Conservation (phyloP, 2,888 invertebrate species). For the Drosophila anomalata region DNA sequence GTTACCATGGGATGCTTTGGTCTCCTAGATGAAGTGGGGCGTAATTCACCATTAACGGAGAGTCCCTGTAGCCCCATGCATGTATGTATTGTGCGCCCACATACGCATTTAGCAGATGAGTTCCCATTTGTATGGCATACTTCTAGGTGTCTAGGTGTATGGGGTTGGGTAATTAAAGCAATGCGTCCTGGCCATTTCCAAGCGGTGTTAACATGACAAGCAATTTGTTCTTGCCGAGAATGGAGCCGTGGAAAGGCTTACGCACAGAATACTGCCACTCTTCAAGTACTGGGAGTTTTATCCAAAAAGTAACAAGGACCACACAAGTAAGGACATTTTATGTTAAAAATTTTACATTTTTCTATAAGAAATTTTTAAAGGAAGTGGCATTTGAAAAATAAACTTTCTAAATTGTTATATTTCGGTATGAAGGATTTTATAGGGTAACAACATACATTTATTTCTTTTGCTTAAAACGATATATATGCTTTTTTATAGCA, state of each 20-base stretch:
- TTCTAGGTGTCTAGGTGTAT: constrained; percentile 35
- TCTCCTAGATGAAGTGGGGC: constrained; percentile 18
- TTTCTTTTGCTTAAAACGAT: too few species aligned
- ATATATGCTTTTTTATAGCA: too few species aligned
- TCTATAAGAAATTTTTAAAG: too few species aligned
- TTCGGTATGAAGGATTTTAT: too few species aligned
- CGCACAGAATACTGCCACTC: not conserved
- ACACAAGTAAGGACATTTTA: not conserved
- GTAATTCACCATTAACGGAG: constrained; percentile 23
- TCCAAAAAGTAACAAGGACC: not conserved
- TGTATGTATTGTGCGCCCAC: not conserved
- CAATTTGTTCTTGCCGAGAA: constrained; percentile 23
- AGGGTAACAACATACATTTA: too few species aligned
- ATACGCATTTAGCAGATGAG: constrained; percentile 28
- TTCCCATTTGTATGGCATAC: constrained; percentile 25
- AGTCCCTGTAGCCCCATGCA: not conserved
- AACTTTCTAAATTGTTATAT: too few species aligned
- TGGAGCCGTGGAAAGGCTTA: not conserved
- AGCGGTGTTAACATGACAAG: constrained; percentile 37
- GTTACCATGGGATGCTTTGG: constrained; percentile 36
- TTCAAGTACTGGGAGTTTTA: not conserved
- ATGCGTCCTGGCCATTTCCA: constrained; percentile 5
- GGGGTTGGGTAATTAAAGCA: constrained; percentile 36
- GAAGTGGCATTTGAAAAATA: too few species aligned
- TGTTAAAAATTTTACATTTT: too few species aligned